Base-by-base conservation (phyloP, 2,113 vertebrate genomes). In the Rhagologus leucostigma region DNA sequence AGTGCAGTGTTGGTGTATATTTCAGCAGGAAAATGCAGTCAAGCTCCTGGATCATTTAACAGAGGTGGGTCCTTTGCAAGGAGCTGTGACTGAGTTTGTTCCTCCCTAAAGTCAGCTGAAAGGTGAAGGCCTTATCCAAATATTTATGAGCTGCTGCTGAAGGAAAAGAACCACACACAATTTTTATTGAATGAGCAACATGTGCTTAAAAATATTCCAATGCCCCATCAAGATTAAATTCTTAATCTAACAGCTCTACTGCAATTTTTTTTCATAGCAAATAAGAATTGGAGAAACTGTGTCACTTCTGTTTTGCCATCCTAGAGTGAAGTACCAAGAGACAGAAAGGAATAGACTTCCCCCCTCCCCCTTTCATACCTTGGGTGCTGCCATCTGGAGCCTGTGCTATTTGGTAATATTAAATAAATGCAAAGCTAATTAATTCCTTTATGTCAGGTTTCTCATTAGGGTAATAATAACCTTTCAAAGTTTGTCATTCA, bases 391-490 rank as follows among this genome's bases (percentile, higher is more conserved):
- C 95, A 95, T 97, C 91, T 95, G 94, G 86, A 95, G 59, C 50
- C 65, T 92, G 46, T 82, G 57, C 59, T 94, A 50, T 92, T 95
- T 85, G 50, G 85, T 93, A 91, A 79, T 96, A 77, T 71, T 96
- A 93, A 93, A 97, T 97, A 93, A 93, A 95, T 90, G 90, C 67
- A 93, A 74, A 88, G n/a, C 86, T 94, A 96, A 94, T 97, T 95
- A 95, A 96, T 96, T 96, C 71, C 52, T 96, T 96, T 94, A 92
- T 95, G 68, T 94, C 89, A 94, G 65, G 20, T 85, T 94, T 49
- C 87, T 91, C 77, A 95, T 95, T 96, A 95, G 91, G 59, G 27
- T 95, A 95, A 96, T 96, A 93, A 92, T 91, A 96, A 91, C 89
- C 84, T 96, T 91, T 91, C 84, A 76, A 78, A 96, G 77, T 86